These are phyloP conservation scores for Agelastica alni DNA, from an alignment of 2,888 invertebrate species.

Conservation along the genomic window DNA sequence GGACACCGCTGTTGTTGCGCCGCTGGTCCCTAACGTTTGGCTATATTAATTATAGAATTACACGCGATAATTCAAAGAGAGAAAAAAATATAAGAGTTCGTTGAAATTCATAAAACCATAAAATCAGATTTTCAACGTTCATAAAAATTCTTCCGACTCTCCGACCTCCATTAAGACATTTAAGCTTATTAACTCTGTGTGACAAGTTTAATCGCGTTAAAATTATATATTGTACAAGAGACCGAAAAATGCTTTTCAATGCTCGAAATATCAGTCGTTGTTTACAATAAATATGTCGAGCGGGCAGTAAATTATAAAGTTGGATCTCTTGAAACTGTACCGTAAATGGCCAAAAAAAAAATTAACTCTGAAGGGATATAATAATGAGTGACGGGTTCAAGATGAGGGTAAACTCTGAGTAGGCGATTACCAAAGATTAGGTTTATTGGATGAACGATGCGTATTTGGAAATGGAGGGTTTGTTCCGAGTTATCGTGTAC, in stretches of 20 bases:
- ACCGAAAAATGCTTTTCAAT: constrained; percentile 25
- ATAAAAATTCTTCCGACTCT: constrained; percentile 20
- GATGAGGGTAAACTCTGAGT: neutral
- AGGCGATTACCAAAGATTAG: neutral
- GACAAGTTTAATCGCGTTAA: constrained; percentile 30
- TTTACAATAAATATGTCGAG: constrained; percentile 30
- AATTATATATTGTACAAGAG: constrained; percentile 25
- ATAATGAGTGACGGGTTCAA: constrained; percentile 8
- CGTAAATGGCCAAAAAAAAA: constrained; percentile 1
- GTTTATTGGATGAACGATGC: neutral
- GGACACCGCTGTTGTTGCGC: no score
- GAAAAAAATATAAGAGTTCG: no score
- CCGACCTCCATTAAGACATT: constrained; percentile 25
- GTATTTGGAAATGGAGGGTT: no score
- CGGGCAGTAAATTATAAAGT: constrained; percentile 24
- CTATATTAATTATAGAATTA: no score
- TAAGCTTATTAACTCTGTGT: constrained; percentile 29
- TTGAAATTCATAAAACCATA: constrained; percentile 13
- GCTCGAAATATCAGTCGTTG: constrained; percentile 18
- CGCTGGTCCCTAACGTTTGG: no score
- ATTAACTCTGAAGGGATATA: constrained; percentile 1
- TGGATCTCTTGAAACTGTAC: constrained; percentile 6
- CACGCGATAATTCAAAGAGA: no score
- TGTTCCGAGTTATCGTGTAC: no score
- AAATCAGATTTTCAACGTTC: constrained; percentile 19